A percentile compares a stretch with the other conserved stretches of the same genome.
phyloP scores from a whole-genome alignment of 2,888 invertebrate genomes.

The Tetrapedia diversipes region DNA sequence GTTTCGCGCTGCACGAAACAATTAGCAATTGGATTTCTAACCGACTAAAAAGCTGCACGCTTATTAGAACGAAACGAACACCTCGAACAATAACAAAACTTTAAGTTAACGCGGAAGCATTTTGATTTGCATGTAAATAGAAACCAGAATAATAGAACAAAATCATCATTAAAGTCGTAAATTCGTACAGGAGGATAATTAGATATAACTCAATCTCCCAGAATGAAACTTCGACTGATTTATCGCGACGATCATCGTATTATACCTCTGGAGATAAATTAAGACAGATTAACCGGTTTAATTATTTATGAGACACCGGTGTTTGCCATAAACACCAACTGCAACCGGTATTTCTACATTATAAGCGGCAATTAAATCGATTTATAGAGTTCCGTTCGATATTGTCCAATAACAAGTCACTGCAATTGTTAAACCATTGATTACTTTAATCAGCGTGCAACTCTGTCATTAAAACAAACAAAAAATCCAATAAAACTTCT shows the following conservation, averaged over 20 bases:
- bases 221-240: background rate
- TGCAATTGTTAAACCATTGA: background rate
- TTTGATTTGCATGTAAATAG: background rate
- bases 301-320: background rate
- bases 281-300: background rate
- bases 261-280: background rate
- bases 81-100: too few relatives aligned
- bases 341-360: background rate
- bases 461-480: too few relatives aligned
- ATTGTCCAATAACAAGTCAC: background rate
- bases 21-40: constrained; percentile 1
- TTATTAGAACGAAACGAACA: background rate
- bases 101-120: too few relatives aligned
- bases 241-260: background rate
- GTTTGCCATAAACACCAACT: background rate
- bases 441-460: background rate
- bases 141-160: background rate
- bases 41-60: background rate
- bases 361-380: background rate
- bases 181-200: background rate
- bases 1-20: background rate
- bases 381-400: background rate
- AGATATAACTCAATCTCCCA: background rate
- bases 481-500: too few relatives aligned
- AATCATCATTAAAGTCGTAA: background rate